phyloP scores from a whole-genome alignment of 2,797 vertebrate species.

The Tamandua tetradactyla region DNA sequence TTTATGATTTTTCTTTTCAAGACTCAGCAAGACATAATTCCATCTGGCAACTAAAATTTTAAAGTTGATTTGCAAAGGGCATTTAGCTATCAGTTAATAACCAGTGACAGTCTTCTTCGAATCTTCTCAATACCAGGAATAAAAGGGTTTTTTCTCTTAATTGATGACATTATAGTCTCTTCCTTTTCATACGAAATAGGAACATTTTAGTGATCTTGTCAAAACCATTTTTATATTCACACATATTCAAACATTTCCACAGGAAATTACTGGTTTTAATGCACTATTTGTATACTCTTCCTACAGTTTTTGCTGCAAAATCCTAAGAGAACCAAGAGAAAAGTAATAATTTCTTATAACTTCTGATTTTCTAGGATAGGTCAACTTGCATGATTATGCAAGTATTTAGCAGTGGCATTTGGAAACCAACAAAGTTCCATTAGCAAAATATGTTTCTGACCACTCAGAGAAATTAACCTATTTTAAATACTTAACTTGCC shows the following conservation, averaged over 20 bases:
- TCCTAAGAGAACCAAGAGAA: constrained; percentile 2
- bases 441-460: constrained; percentile 47
- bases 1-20: constrained; percentile 33
- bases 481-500: constrained; percentile 47
- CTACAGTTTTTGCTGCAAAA: not conserved
- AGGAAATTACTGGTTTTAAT: constrained; percentile 48
- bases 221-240: not conserved
- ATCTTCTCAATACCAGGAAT: constrained; percentile 47
- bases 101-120: not conserved
- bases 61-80: constrained; percentile 49
- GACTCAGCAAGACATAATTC: constrained; percentile 34
- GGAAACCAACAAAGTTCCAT: not conserved
- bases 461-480: not conserved
- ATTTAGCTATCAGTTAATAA: constrained; percentile 46
- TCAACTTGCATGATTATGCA: not conserved
- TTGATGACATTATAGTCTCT: not conserved
- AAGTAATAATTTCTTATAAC: not conserved
- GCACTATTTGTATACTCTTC: not conserved
- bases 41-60: constrained; percentile 19
- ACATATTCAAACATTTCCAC: not conserved
- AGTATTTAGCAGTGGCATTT: constrained; percentile 47
- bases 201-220: not conserved
- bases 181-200: constrained; percentile 18
- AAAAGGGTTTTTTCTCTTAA: constrained; percentile 31
- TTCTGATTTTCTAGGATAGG: not conserved